Percentiles rank a stretch among this genome's conserved stretches.
These are phyloP conservation scores for Triplophysa siluroides DNA, from an alignment of 2,113 vertebrate species.

Conservation along the genomic window DNA sequence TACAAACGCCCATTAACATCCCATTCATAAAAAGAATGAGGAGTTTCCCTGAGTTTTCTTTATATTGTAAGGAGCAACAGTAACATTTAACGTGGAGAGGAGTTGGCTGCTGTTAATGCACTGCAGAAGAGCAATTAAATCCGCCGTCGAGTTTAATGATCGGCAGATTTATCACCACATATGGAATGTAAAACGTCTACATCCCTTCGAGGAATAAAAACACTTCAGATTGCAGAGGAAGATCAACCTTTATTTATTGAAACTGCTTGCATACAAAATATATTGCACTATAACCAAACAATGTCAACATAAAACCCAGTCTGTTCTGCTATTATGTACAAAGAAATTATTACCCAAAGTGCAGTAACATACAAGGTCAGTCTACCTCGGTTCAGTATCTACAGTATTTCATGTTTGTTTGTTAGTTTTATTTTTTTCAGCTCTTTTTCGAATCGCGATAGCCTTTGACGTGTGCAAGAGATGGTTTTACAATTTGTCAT, in stretches of 20 bases:
- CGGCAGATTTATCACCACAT: slow-evolving; percentile 12
- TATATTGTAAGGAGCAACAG: not conserved
- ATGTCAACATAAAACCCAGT: slow-evolving; percentile 98
- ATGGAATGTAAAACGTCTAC: slow-evolving; percentile 12
- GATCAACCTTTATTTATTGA: slow-evolving; percentile 97
- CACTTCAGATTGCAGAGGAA: slow-evolving; percentile 83
- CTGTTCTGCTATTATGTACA: slow-evolving; percentile 97
- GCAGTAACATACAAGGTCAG: slow-evolving; percentile 95
- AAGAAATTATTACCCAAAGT: slow-evolving; percentile 93
- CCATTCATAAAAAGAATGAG: too few relatives aligned
- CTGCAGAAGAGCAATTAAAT: not conserved
- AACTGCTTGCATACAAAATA: slow-evolving; percentile 99
- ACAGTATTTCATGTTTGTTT: slow-evolving; percentile 76
- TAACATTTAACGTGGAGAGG: not conserved
- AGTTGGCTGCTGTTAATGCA: not conserved
- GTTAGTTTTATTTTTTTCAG: slow-evolving; percentile 24
- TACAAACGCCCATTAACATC: not conserved
- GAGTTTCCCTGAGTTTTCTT: too few relatives aligned
- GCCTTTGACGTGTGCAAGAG: slow-evolving; percentile 88
- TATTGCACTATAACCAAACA: slow-evolving; percentile 99
- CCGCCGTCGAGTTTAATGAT: not conserved
- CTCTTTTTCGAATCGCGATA: slow-evolving; percentile 79
- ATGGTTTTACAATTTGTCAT: slow-evolving; percentile 78
- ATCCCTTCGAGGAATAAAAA: slow-evolving; percentile 22
- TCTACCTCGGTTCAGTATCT: slow-evolving; percentile 97